A percentile compares a stretch with the other conserved stretches of the same genome.
These are phyloP conservation scores for Rhombomys opimus DNA, from an alignment of 2,113 vertebrate genomes.

Conservation along the genomic window DNA sequence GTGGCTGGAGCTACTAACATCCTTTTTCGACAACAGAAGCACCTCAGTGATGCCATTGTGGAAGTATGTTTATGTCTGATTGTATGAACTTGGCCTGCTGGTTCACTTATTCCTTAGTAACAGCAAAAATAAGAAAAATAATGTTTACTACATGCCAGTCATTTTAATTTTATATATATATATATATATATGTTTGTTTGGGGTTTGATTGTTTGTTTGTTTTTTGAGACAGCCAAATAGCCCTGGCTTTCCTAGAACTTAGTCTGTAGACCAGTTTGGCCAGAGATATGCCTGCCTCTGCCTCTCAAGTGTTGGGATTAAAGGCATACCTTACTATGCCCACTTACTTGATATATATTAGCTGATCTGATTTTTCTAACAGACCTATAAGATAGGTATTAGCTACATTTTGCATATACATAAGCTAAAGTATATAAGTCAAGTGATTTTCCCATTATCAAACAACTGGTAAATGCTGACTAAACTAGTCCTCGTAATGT, in stretches of 20 bases:
- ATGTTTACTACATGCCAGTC: neutral
- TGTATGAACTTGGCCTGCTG: neutral
- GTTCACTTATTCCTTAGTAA: neutral
- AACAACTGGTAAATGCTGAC: neutral
- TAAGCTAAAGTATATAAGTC: neutral
- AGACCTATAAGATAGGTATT: neutral
- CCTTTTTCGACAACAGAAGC: slow-evolving; percentile 97
- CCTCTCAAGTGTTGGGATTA: neutral
- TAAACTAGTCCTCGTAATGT: neutral
- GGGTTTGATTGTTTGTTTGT: neutral
- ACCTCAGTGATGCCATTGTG: slow-evolving; percentile 95
- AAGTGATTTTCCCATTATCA: neutral
- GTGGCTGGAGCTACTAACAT: slow-evolving; percentile 98
- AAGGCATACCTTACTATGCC: neutral
- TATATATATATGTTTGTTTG: neutral
- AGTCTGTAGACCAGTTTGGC: neutral
- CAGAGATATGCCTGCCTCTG: neutral
- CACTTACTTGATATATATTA: neutral
- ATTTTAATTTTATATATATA: neutral
- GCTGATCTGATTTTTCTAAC: neutral
- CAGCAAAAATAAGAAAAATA: neutral
- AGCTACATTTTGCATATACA: accelerated
- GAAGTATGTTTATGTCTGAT: slow-evolving; percentile 88
- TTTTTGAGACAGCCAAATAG: neutral
- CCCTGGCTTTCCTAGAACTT: neutral